phyloP scores from a whole-genome alignment of 2,113 vertebrate species.

The Rattus rattus region DNA sequence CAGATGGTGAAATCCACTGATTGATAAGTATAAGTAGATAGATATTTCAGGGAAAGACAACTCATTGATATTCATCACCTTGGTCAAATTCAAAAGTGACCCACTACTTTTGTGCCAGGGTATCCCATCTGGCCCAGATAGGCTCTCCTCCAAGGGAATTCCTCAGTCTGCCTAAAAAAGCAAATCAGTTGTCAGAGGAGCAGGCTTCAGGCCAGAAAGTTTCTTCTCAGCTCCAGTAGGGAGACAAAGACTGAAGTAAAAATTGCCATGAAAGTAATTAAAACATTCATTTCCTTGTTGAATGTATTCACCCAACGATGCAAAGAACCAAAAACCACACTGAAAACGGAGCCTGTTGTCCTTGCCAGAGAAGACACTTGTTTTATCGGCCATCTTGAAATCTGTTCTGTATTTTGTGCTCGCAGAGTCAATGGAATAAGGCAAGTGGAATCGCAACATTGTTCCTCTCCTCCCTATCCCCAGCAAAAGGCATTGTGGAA shows the following conservation, averaged over 20 bases:
- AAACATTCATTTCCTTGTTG: not conserved
- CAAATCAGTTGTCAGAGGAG: conserved; percentile 44
- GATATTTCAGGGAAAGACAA: not conserved
- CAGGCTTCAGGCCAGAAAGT: conserved; percentile 38
- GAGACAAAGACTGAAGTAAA: conserved; percentile 3
- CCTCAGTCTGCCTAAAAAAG: conserved; percentile 40
- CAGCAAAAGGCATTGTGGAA: not conserved
- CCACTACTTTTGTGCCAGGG: not conserved
- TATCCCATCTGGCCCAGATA: not conserved
- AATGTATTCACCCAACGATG: not conserved
- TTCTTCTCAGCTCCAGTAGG: conserved; percentile 51
- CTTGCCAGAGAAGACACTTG: not conserved
- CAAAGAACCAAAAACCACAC: not conserved
- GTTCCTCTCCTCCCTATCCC: not conserved
- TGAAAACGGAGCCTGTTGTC: not conserved
- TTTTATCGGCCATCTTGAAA: not conserved
- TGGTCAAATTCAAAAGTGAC: conserved; percentile 16
- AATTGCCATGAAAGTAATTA: not conserved
- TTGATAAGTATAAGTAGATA: not conserved
- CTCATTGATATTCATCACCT: conserved; percentile 41
- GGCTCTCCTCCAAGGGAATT: conserved; percentile 26
- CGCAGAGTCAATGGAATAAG: not conserved
- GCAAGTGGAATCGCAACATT: not conserved
- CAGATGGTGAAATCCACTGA: not conserved
- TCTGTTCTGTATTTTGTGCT: not conserved